Conservation (phyloP, 2,113 vertebrate genomes). For the Tachycineta bicolor region DNA sequence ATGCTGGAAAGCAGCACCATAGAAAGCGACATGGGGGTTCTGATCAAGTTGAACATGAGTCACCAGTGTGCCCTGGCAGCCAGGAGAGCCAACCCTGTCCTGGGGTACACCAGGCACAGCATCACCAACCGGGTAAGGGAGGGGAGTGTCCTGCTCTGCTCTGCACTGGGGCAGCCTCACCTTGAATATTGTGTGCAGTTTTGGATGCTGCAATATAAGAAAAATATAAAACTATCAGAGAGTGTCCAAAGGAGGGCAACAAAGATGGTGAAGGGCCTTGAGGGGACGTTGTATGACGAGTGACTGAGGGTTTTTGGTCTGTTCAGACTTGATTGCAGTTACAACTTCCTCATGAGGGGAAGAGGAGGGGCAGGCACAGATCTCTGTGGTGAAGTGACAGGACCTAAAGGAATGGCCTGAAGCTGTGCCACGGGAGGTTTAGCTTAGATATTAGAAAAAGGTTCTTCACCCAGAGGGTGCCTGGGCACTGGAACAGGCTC, state of each 20-base stretch:
- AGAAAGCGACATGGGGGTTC: background rate
- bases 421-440: background rate
- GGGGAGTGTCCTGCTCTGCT: background rate
- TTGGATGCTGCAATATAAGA: background rate
- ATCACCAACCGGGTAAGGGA: rapidly evolving
- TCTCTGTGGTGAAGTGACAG: background rate
- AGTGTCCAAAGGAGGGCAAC: background rate
- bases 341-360: background rate
- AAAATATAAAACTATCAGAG: background rate
- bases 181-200: background rate
- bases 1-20: background rate
- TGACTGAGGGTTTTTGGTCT: background rate
- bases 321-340: background rate
- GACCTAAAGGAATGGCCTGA: rapidly evolving
- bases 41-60: background rate
- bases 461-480: background rate
- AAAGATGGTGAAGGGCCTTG: background rate
- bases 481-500: background rate
- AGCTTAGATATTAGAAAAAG: background rate
- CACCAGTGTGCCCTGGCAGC: background rate
- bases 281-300: background rate
- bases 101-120: background rate
- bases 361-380: background rate
- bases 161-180: background rate
- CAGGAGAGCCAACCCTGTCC: background rate